Evolutionary conservation across 2,888 invertebrate genomes (phyloP), one percentile per base, ranked within the genome.

Genomic region (Perizoma affinitatum): DNA sequence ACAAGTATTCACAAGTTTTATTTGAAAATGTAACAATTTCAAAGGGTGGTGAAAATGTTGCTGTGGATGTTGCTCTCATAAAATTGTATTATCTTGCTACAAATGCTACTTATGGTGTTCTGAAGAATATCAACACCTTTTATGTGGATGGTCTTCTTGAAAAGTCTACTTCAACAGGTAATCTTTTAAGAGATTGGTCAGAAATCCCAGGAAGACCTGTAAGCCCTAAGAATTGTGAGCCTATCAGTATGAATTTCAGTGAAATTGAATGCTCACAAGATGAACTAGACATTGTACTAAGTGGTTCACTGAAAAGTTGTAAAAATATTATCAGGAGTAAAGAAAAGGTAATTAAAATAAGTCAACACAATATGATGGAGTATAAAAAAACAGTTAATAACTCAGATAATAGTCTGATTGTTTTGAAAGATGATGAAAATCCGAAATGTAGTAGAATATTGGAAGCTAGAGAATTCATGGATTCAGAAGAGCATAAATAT

Each of bases 121-220:
- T 91, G 55, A 85, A 75, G 71, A 71, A 78, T 66, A 76, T 80
- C 51, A 66, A 76, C 22, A 61, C 82, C n/a, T 94, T 89, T 72
- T 94, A 93, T 81, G 84, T 93, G 4, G 66, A 79, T 11, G 75
- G 85, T 58, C 78, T 94, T 47, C 72, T 95, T 47, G 85, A 92
- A 62, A 86, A 85, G 50, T 82, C 84, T 41, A 70, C 54, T 47
- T 74, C 77, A 47, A 85, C 82, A 67, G 93, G 94, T 33, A 82
- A 83, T 75, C 83, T 95, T 55, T 77, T 96, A n/a, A 94, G 89
- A 80, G 89, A 94, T 73, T 95, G 95, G 94, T 79, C 85, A 34
- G 74, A 86, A 49, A 95, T 96, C 71, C 94, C 94, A 5, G 95
- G 95, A 0, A 87, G 96, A 59, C 95, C 95, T 51, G 70, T 75